These are phyloP conservation scores for Diarsia rubi DNA, from an alignment of 2,888 invertebrate species.

Conservation along the genomic window DNA sequence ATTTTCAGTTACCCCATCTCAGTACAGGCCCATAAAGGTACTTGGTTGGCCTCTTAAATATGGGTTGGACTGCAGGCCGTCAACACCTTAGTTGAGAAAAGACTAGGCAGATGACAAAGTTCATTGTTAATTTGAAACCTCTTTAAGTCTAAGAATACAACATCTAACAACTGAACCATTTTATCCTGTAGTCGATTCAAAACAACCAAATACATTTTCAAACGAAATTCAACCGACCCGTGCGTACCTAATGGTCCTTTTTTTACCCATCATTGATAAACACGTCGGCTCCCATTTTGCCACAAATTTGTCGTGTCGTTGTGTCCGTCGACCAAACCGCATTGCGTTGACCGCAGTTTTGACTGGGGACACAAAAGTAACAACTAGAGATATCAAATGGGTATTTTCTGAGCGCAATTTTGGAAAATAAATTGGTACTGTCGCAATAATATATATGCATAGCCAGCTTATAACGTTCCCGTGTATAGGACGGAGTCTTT, in stretches of 20 bases:
- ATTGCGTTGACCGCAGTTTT: slow-evolving; percentile 27
- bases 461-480: too few species aligned
- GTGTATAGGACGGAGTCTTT: too few species aligned
- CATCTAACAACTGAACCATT: too few species aligned
- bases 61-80: too few species aligned
- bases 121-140: too few species aligned
- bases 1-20: neutral
- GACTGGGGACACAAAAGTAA: slow-evolving; percentile 6
- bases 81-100: too few species aligned
- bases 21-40: neutral
- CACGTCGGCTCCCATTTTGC: slow-evolving; percentile 35
- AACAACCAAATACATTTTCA: slow-evolving; percentile 14
- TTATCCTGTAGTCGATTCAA: neutral
- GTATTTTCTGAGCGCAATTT: neutral
- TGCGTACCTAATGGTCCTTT: slow-evolving; percentile 4
- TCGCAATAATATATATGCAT: neutral
- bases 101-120: too few species aligned
- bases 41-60: neutral
- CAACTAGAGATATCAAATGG: slow-evolving; percentile 7
- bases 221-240: neutral
- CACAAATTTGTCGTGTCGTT: slow-evolving; percentile 38
- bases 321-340: slow-evolving; percentile 40
- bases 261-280: slow-evolving; percentile 29
- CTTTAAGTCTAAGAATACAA: too few species aligned
- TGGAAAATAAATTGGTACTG: neutral